These are phyloP conservation scores for Trematomus loennbergii DNA, from an alignment of 2,113 vertebrate genomes.

Conservation along the genomic window DNA sequence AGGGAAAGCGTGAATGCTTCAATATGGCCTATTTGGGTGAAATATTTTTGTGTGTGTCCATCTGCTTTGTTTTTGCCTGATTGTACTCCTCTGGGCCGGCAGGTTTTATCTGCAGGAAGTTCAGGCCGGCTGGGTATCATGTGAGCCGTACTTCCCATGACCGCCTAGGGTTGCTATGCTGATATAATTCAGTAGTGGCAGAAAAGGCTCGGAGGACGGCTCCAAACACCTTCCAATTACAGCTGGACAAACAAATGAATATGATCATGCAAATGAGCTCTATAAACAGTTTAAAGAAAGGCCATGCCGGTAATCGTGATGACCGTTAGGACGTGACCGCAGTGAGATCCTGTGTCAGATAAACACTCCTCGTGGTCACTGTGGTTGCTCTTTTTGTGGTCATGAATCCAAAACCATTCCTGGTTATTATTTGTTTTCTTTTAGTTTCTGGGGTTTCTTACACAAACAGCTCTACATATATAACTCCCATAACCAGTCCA, in stretches of 20 bases:
- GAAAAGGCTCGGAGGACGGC: slow-evolving; percentile 16
- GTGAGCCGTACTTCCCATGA: slow-evolving; percentile 80
- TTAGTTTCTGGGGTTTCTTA: slow-evolving; percentile 45
- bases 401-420: slow-evolving; percentile 31
- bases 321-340: slow-evolving; percentile 36
- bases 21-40: slow-evolving; percentile 71
- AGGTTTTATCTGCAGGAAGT: slow-evolving; percentile 85
- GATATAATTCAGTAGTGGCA: slow-evolving; percentile 51
- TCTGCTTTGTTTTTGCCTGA: slow-evolving; percentile 69
- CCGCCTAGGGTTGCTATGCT: slow-evolving; percentile 50
- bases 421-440: slow-evolving; percentile 55
- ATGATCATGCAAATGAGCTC: slow-evolving; percentile 56
- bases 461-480: slow-evolving; percentile 45
- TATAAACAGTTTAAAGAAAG: slow-evolving; percentile 37
- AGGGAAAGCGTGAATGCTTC: slow-evolving; percentile 71
- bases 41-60: slow-evolving; percentile 58
- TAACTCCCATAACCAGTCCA: slow-evolving; percentile 15
- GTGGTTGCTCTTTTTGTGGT: slow-evolving; percentile 53
- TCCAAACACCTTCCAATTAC: slow-evolving; percentile 31
- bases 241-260: slow-evolving; percentile 52
- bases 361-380: slow-evolving; percentile 36
- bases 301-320: slow-evolving; percentile 11
- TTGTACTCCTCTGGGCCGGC: slow-evolving; percentile 64
- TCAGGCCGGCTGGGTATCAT: slow-evolving; percentile 79
- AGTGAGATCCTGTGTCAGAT: slow-evolving; percentile 54